phyloP scores from a whole-genome alignment of 2,888 invertebrate species.

The Coecobrya sp. region DNA sequence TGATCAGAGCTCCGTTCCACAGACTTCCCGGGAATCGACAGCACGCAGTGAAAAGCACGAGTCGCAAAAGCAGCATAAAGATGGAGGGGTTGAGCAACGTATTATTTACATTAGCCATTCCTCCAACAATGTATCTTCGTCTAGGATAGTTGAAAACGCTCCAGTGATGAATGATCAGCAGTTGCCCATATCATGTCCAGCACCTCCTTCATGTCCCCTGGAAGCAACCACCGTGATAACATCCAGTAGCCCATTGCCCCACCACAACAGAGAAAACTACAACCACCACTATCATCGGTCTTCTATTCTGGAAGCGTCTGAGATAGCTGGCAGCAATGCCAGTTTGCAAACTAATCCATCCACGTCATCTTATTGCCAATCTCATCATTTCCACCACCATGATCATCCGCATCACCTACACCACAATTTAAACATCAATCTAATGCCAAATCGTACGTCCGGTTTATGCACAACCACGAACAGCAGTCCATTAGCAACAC shows the following conservation, averaged over 20 bases:
- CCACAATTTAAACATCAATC: constrained; percentile 78
- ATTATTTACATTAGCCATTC: constrained; percentile 75
- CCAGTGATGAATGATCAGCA: constrained; percentile 29
- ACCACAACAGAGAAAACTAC: constrained; percentile 67
- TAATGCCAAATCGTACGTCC: constrained; percentile 71
- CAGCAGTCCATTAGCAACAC: constrained; percentile 81
- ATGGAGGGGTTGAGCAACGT: constrained; percentile 73
- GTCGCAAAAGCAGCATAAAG: constrained; percentile 49
- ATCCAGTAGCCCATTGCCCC: constrained; percentile 75
- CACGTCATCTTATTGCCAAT: constrained; percentile 83
- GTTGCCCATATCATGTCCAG: constrained; percentile 49
- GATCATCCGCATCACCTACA: constrained; percentile 77
- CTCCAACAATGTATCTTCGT: constrained; percentile 46
- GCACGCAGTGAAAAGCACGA: background rate
- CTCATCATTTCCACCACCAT: constrained; percentile 77
- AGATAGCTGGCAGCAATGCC: constrained; percentile 59
- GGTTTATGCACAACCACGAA: constrained; percentile 82
- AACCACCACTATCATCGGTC: constrained; percentile 42
- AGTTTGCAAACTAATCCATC: constrained; percentile 83
- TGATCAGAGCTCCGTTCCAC: constrained; percentile 38
- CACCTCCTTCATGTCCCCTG: constrained; percentile 43
- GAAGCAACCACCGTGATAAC: constrained; percentile 43
- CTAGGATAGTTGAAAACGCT: constrained; percentile 30
- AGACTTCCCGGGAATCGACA: constrained; percentile 3
- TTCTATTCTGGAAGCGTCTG: constrained; percentile 56